These are phyloP conservation scores for Trilocha varians DNA, from an alignment of 2,888 invertebrate genomes.

Conservation along the genomic window DNA sequence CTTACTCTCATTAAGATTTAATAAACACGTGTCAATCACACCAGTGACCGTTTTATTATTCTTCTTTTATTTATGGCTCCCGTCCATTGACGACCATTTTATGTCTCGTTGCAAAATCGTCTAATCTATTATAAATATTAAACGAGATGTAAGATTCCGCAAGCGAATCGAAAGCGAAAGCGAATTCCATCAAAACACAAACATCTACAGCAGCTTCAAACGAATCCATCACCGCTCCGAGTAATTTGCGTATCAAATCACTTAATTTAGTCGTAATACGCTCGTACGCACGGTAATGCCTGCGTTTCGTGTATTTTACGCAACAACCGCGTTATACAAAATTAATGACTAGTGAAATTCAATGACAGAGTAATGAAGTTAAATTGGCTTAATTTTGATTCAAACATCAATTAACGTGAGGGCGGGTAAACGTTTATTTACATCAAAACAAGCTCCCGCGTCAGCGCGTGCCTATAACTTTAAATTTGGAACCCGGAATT, in stretches of 20 bases:
- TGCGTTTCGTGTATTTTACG: constrained; percentile 6
- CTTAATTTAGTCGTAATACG: constrained; percentile 7
- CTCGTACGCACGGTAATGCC: constrained; percentile 10
- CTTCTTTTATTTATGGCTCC: no score
- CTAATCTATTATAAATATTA: no score
- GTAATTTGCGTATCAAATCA: constrained; percentile 5
- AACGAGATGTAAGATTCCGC: no score
- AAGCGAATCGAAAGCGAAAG: no score
- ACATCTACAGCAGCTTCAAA: constrained; percentile 1
- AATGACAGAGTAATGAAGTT: constrained; percentile 41
- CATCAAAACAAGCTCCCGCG: constrained; percentile 26
- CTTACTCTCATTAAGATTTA: no score
- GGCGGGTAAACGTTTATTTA: constrained; percentile 31
- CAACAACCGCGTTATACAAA: constrained; percentile 26
- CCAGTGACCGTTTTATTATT: no score
- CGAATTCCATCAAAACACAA: no score
- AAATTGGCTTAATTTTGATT: constrained; percentile 47
- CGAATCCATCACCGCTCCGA: not conserved
- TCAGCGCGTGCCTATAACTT: constrained; percentile 31
- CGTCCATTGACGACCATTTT: no score
- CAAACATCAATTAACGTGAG: constrained; percentile 41
- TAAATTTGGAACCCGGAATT: constrained; percentile 10
- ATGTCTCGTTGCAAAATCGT: no score
- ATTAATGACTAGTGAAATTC: constrained; percentile 36
- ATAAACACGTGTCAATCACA: no score